These are phyloP conservation scores for Atherinomorus stipes DNA, from an alignment of 2,113 vertebrate species.

Conservation along the genomic window DNA sequence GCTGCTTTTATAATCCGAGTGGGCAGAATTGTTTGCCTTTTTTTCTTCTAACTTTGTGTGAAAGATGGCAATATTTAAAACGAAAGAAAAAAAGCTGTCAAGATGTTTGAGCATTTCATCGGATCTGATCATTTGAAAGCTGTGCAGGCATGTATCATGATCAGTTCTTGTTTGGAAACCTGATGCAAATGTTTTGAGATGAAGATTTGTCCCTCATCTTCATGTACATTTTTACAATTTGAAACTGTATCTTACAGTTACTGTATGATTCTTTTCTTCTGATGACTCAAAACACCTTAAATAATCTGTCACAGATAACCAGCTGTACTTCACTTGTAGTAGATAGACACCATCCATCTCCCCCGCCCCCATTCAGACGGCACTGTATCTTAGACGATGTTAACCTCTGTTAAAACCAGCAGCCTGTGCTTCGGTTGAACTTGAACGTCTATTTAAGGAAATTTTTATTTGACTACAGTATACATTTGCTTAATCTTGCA, in stretches of 20 bases:
- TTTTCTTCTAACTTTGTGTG: constrained; percentile 35
- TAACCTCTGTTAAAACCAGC: constrained; percentile 85
- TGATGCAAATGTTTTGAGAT: constrained; percentile 19
- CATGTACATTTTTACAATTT: constrained; percentile 44
- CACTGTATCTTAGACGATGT: constrained; percentile 68
- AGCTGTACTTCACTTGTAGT: constrained; percentile 41
- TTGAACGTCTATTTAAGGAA: constrained; percentile 86
- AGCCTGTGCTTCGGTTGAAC: constrained; percentile 85
- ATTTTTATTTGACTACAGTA: constrained; percentile 83
- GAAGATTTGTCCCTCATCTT: constrained; percentile 14
- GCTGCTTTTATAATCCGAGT: constrained; percentile 56
- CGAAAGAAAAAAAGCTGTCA: not conserved
- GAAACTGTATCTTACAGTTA: constrained; percentile 56
- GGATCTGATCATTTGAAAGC: constrained; percentile 31
- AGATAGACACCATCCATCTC: constrained; percentile 22
- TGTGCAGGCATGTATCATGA: not conserved
- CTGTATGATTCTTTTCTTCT: constrained; percentile 34
- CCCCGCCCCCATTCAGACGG: constrained; percentile 40
- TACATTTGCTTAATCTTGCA: constrained; percentile 89
- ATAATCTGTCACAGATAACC: constrained; percentile 9
- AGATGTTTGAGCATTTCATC: constrained; percentile 9
- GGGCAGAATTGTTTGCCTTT: constrained; percentile 43
- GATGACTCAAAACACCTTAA: constrained; percentile 3
- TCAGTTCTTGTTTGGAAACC: constrained; percentile 27
- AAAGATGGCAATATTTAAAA: constrained; percentile 19